A percentile compares a stretch with the other conserved stretches of the same genome.
Evolutionary conservation across 2,888 invertebrate genomes (phyloP).

Genomic region (Trachelus iudaicus): DNA sequence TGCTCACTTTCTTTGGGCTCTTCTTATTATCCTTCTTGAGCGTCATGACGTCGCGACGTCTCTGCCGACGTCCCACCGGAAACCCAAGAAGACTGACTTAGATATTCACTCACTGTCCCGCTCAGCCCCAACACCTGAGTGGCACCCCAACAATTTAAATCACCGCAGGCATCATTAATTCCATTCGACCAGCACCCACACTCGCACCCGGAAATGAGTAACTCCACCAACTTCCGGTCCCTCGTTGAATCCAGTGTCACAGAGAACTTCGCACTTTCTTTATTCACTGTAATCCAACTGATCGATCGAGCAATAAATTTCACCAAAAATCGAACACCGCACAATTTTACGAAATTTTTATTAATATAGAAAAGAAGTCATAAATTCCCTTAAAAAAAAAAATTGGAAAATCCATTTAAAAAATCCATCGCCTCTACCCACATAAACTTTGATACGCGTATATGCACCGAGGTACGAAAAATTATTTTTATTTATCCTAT

Average conservation of each 20-base stretch:
- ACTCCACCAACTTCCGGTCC: not conserved
- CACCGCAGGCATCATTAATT: not conserved
- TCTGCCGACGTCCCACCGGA: not conserved
- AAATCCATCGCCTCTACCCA: not conserved
- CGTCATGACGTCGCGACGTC: slow-evolving; percentile 38
- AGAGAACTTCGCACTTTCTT: not conserved
- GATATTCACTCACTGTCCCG: not conserved
- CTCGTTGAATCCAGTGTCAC: not conserved
- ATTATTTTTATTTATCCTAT: not conserved
- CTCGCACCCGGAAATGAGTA: not conserved
- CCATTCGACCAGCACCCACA: not conserved
- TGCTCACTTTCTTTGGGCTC: slow-evolving; percentile 37
- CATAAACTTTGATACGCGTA: too few relatives aligned
- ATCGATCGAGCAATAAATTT: slow-evolving; percentile 13
- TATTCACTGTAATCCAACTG: not conserved
- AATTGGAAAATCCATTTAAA: not conserved
- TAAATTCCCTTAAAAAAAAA: too few relatives aligned
- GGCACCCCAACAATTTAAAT: not conserved
- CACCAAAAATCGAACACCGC: not conserved
- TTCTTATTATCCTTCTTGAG: slow-evolving; percentile 44
- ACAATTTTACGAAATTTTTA: not conserved
- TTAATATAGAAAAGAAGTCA: not conserved
- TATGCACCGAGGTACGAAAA: not conserved
- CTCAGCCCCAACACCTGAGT: not conserved
- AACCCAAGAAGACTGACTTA: not conserved